These are phyloP conservation scores for Apamea epomidion DNA, from an alignment of 2,888 invertebrate species.

Conservation along the genomic window DNA sequence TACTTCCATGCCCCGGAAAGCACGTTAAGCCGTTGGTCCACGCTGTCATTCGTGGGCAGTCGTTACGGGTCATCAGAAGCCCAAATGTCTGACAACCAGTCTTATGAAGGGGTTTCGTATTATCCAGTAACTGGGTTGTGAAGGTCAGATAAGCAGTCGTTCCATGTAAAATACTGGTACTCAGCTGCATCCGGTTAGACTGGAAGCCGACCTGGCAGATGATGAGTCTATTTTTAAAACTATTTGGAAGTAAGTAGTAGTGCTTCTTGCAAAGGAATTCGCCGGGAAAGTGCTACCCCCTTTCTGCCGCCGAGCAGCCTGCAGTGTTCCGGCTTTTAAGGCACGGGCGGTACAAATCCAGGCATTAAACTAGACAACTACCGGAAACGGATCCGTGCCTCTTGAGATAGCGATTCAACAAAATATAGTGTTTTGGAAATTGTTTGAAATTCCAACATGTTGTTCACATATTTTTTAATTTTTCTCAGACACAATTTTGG, in stretches of 20 bases:
- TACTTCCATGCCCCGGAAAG: no score
- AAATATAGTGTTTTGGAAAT: not conserved
- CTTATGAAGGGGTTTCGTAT: no score
- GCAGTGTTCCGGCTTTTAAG: constrained; percentile 41
- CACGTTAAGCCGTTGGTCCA: no score
- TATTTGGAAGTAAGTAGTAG: not conserved
- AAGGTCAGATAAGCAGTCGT: no score
- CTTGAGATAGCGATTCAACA: constrained; percentile 4
- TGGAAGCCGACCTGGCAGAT: no score
- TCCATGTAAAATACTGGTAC: no score
- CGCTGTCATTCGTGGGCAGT: no score
- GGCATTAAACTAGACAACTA: constrained; percentile 33
- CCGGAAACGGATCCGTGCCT: constrained; percentile 7
- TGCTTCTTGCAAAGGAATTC: not conserved
- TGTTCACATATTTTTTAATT: not conserved
- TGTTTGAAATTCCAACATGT: not conserved
- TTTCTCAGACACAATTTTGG: not conserved
- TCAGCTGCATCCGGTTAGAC: no score
- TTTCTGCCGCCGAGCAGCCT: constrained; percentile 5
- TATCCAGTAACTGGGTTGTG: no score
- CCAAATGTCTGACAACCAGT: no score
- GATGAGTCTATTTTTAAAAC: not conserved
- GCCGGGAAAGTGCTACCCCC: constrained; percentile 5
- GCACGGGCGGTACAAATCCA: constrained; percentile 8
- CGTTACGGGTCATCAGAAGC: no score